Evolutionary conservation across 2,888 invertebrate genomes (phyloP).

Genomic region (Conus canariensis): DNA sequence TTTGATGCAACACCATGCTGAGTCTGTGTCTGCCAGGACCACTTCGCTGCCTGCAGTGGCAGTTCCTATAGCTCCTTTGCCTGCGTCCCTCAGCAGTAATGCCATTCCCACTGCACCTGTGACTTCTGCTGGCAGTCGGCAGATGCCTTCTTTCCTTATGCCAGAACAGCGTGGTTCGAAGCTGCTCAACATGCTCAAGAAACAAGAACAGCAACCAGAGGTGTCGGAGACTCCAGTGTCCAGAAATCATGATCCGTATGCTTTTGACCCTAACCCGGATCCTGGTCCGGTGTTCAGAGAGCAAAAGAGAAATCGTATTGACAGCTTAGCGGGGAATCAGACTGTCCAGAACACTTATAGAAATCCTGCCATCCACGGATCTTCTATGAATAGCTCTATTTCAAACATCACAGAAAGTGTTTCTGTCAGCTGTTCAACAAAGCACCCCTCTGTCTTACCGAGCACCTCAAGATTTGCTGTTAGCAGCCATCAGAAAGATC

Average conservation of each 20-base stretch:
- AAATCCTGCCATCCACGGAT: background rate
- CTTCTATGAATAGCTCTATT: background rate
- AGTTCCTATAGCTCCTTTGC: background rate
- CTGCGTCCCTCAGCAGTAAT: background rate
- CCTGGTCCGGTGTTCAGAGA: background rate
- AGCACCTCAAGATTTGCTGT: background rate
- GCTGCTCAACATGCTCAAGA: conserved; percentile 2
- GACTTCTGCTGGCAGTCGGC: background rate
- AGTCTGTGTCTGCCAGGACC: background rate
- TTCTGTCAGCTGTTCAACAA: background rate
- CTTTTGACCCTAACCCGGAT: background rate
- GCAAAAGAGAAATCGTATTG: background rate
- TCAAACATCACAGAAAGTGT: background rate
- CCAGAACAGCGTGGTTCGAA: background rate
- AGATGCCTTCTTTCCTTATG: background rate
- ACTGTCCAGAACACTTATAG: background rate
- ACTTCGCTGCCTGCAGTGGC: background rate
- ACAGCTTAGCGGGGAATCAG: background rate
- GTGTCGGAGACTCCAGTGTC: background rate
- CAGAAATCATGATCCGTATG: background rate
- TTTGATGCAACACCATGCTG: background rate
- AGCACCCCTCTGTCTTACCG: background rate
- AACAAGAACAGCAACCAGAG: background rate
- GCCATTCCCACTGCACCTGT: background rate
- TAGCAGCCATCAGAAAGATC: background rate